These are phyloP conservation scores for Archocentrus centrarchus DNA, from an alignment of 2,113 vertebrate genomes.

Conservation along the genomic window DNA sequence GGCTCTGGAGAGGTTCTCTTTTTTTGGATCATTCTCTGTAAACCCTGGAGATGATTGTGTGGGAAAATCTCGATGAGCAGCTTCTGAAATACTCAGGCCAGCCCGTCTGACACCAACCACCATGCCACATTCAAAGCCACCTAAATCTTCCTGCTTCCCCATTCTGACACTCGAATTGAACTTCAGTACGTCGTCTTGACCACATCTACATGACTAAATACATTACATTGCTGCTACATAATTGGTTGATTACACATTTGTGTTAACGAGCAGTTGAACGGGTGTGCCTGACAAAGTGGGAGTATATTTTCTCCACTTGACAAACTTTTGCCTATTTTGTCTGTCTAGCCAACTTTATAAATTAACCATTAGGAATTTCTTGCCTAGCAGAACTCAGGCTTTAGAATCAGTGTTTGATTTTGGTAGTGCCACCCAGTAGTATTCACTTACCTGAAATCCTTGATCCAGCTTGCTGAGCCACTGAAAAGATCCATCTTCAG, in stretches of 20 bases:
- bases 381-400: background rate
- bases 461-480: conserved; percentile 87
- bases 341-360: background rate
- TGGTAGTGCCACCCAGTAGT: background rate
- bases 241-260: background rate
- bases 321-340: background rate
- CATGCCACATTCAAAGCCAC: too few species aligned
- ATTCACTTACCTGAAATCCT: conserved; percentile 83
- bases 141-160: background rate
- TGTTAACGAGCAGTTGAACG: background rate
- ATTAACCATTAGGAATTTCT: background rate
- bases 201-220: background rate
- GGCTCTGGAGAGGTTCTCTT: too few species aligned
- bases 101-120: too few species aligned
- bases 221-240: background rate
- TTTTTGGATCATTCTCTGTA: too few species aligned
- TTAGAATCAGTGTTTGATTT: background rate
- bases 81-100: too few species aligned
- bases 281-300: background rate
- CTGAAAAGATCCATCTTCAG: conserved; percentile 76
- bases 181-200: background rate
- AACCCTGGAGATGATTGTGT: too few species aligned
- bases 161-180: background rate
- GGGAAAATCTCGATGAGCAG: too few species aligned
- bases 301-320: background rate